Evolutionary conservation across 2,113 vertebrate species (phyloP), one percentile per base, ranked within the genome.

Genomic region (Campylorhamphus procurvoides): DNA sequence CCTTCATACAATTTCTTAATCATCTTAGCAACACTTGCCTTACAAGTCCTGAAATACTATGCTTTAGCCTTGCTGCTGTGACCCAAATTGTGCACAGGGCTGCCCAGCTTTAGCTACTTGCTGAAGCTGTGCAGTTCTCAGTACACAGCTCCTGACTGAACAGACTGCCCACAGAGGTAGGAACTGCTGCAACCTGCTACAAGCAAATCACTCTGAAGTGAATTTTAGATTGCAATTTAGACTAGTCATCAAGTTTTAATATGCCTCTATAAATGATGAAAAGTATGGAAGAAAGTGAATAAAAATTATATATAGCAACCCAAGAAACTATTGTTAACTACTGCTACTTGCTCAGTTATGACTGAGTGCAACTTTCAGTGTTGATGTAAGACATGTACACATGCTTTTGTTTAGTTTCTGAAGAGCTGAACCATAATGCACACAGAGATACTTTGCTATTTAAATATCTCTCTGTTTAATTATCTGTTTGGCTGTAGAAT

Each of bases 41-140:
- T n/a, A 64, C 12, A 25, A 62, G 5, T 24, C 19, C 63, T n/a
- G 29, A 31, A 69, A n/a, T 9, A 8, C 8, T 10, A 7, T 11
- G 60, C 37, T 19, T 47, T 47, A 71, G 66, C 22, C 28, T 53
- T 71, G 49, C 18, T 52, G 39, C 27, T 1, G 10, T 3, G 2
- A 12, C 39, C 25, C 0, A 2, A n/a, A 28, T 28, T 1, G 1
- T 3, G 1, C 5, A 7, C 1, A 42, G 35, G 56, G 16, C 19
- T 87, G 23, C 18, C 31, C 74, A 73, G 24, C 35, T 39, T 29
- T 53, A 27, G 17, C 17, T 20, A 49, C 39, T 22, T 2, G 5
- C 29, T 12, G 9, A 75, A 82, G 52, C 10, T 1, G 2, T 9
- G 14, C 46, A 35, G n/a, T 16, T 91, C n/a, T 31, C 31, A 35